These are phyloP conservation scores for Sinodicranocentrus sp. DNA, from an alignment of 2,888 invertebrate genomes.

Conservation along the genomic window DNA sequence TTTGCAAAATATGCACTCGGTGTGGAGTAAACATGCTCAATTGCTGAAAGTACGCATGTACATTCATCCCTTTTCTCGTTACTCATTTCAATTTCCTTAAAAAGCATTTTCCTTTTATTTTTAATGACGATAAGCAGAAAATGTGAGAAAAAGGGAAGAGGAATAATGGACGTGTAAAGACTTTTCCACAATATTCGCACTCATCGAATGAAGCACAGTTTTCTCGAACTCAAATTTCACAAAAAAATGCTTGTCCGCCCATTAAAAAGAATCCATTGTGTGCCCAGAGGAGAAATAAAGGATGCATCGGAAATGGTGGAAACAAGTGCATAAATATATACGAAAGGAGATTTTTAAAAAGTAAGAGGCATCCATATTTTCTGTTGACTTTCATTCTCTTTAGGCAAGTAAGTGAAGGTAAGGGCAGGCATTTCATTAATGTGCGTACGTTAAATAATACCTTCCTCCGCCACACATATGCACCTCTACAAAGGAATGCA, in stretches of 20 bases:
- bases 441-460: constrained; percentile 14
- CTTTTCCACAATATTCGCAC: no score
- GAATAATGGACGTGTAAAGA: no score
- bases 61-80: not conserved
- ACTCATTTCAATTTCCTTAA: not conserved
- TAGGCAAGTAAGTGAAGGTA: not conserved
- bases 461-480: not conserved
- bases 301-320: not conserved
- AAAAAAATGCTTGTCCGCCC: no score
- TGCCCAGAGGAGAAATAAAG: no score
- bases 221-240: no score
- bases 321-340: not conserved
- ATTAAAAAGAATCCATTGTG: no score
- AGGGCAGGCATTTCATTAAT: not conserved
- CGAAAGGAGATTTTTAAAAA: not conserved
- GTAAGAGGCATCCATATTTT: constrained; percentile 1
- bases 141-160: constrained; percentile 8
- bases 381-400: constrained; percentile 11
- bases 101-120: not conserved
- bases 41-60: not conserved
- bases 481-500: not conserved
- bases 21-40: not conserved
- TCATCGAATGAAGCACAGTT: no score
- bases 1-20: constrained; percentile 41
- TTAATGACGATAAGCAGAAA: constrained; percentile 1